Conservation (phyloP, 2,888 invertebrate genomes). For the Sarcophaga subvicina region DNA sequence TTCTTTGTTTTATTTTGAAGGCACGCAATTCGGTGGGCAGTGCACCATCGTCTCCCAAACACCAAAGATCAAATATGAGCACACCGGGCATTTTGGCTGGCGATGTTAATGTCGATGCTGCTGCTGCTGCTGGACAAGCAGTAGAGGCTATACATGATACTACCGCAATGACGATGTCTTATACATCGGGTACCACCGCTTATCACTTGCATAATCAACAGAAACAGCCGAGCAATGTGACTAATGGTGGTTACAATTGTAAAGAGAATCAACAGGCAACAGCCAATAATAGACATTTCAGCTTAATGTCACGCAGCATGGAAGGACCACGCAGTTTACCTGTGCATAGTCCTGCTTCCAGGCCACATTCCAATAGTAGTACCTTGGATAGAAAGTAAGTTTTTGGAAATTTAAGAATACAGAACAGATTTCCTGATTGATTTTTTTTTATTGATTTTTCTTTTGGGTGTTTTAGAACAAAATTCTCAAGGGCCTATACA, state of each 20-base stretch:
- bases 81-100: conserved; percentile 79
- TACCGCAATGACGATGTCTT: conserved; percentile 76
- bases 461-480: conserved; percentile 82
- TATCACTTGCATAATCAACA: conserved; percentile 70
- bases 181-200: conserved; percentile 73
- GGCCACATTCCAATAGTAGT: conserved; percentile 81
- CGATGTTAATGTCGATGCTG: conserved; percentile 75
- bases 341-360: conserved; percentile 80
- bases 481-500: conserved; percentile 85
- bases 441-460: not conserved
- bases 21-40: conserved; percentile 84
- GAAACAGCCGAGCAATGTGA: conserved; percentile 55
- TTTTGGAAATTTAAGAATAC: not conserved
- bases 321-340: conserved; percentile 84
- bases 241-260: conserved; percentile 70
- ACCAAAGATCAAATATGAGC: conserved; percentile 82
- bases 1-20: conserved; percentile 70
- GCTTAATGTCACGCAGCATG: conserved; percentile 84
- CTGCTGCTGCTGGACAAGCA: conserved; percentile 80
- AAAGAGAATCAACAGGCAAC: conserved; percentile 57
- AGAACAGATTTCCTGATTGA: too few relatives aligned
- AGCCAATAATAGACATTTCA: conserved; percentile 77
- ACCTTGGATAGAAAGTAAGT: conserved; percentile 84
- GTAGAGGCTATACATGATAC: conserved; percentile 78
- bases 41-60: conserved; percentile 84